These are phyloP conservation scores for Anoura caudifer DNA, from an alignment of 2,113 vertebrate species.

Conservation along the genomic window DNA sequence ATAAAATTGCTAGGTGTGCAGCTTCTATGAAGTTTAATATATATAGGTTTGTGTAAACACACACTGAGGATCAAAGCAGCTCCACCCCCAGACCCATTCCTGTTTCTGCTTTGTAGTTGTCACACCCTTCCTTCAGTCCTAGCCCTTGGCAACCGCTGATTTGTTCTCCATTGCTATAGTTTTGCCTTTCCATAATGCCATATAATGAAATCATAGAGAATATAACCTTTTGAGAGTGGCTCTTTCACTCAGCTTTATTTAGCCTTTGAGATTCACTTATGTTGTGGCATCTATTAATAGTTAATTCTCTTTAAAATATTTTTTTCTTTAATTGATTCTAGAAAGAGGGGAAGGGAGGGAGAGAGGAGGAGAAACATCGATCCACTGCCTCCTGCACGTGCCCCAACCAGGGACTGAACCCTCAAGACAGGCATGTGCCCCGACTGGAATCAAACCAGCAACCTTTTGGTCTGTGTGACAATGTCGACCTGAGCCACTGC, in stretches of 20 bases:
- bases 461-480: too few relatives aligned
- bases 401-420: too few relatives aligned
- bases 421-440: too few relatives aligned
- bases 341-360: too few relatives aligned
- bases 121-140: not conserved
- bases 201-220: not conserved
- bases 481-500: too few relatives aligned
- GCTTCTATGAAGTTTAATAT: not conserved
- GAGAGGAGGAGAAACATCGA: too few relatives aligned
- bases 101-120: not conserved
- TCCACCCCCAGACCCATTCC: not conserved
- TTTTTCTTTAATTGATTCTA: too few relatives aligned
- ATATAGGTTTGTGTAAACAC: not conserved
- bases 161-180: not conserved
- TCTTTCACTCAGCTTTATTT: not conserved
- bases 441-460: too few relatives aligned
- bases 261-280: not conserved
- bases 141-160: not conserved
- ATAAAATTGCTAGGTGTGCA: not conserved
- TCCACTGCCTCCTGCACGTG: too few relatives aligned
- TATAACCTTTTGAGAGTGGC: not conserved
- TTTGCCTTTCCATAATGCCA: not conserved
- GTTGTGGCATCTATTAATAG: not conserved
- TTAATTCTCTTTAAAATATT: not conserved
- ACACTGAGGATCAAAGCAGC: not conserved